Base-by-base conservation (phyloP, 2,888 invertebrate genomes). In the Pachymerium ferrugineum region DNA sequence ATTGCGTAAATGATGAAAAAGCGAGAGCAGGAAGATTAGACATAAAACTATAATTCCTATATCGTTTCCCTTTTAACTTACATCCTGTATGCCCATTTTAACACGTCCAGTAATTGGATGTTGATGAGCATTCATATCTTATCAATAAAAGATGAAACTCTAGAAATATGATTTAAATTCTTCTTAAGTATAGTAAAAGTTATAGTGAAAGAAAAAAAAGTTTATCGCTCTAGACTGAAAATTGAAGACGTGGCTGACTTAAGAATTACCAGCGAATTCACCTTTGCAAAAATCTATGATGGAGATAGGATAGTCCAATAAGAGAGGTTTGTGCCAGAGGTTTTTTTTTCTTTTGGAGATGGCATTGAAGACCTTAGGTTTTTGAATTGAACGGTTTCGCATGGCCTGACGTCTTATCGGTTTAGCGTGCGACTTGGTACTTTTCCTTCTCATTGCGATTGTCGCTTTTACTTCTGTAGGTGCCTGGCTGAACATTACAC, bases 1-100 rank as follows among this genome's bases (percentile, higher is more conserved):
- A n/a, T n/a, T n/a, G 47, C 47, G 47, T 54, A 54, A 54, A 54
- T 54, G 47, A 54, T 54, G 47, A 54, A 54, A 54, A 54, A 54
- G 47, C 3, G 47, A 47, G 19, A n/a, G n/a, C 47, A 47, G 47
- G 47, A 19, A 6, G 22, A 54, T 10, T 16, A 19, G 47, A 54
- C 47, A 22, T 54, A 54, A n/a, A n/a, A 54, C 47, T 54, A n/a
- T n/a, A n/a, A n/a, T 54, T 3, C 19, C 47, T 54, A n/a, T n/a
- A n/a, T 54, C 47, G 22, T 54, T 54, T 54, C 47, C 47, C 47
- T 19, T 54, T 54, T 54, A 54, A 54, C 47, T n/a, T 10, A 22
- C 47, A 22, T 54, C 47, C 47, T 54, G 47, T 22, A 54, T 54
- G 14, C 38, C 12, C 6, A 6, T 10, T 54, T 54, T 54, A 16